phyloP scores from a whole-genome alignment of 1,140 invertebrate genomes.

The Alviniconcha marisindica region DNA sequence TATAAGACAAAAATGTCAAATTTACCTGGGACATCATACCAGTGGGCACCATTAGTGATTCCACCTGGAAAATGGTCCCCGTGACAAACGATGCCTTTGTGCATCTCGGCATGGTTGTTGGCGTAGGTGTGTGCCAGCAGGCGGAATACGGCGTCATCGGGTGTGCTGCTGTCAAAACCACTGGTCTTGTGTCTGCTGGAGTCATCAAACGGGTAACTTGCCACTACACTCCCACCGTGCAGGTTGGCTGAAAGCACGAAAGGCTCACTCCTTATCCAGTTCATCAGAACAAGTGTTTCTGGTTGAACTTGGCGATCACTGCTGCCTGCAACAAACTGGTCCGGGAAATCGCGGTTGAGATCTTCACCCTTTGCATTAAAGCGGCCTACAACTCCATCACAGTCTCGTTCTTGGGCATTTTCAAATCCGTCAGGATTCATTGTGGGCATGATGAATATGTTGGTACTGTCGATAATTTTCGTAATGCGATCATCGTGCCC shows the following conservation, averaged over 20 bases:
- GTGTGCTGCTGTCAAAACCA: slow-evolving; percentile 74
- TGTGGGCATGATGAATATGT: slow-evolving; percentile 94
- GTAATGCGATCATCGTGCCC: slow-evolving; percentile 82
- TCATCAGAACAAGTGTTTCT: slow-evolving; percentile 94
- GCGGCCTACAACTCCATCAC: slow-evolving; percentile 81
- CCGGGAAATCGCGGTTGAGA: slow-evolving; percentile 97
- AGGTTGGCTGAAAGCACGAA: slow-evolving; percentile 98
- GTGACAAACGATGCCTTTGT: slow-evolving; percentile 57
- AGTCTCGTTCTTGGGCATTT: slow-evolving; percentile 71
- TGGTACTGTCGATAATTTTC: slow-evolving; percentile 85
- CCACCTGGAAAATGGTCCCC: slow-evolving; percentile 76
- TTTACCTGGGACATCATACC: slow-evolving; percentile 85
- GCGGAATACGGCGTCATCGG: slow-evolving; percentile 71
- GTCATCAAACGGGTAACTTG: slow-evolving; percentile 91
- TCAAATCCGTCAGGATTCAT: slow-evolving; percentile 99
- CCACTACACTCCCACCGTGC: slow-evolving; percentile 94
- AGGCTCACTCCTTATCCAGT: slow-evolving; percentile 90
- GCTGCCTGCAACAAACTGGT: slow-evolving; percentile 81
- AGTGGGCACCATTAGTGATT: slow-evolving; percentile 92
- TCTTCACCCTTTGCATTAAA: slow-evolving; percentile 90
- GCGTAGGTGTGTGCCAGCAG: slow-evolving; percentile 68
- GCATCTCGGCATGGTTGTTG: slow-evolving; percentile 77
- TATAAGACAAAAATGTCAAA: slow-evolving; percentile 5
- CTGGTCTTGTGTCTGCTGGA: slow-evolving; percentile 51
- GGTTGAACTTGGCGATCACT: slow-evolving; percentile 87